phyloP scores from a whole-genome alignment of 2,888 invertebrate species.

The Zootermopsis nevadensis region DNA sequence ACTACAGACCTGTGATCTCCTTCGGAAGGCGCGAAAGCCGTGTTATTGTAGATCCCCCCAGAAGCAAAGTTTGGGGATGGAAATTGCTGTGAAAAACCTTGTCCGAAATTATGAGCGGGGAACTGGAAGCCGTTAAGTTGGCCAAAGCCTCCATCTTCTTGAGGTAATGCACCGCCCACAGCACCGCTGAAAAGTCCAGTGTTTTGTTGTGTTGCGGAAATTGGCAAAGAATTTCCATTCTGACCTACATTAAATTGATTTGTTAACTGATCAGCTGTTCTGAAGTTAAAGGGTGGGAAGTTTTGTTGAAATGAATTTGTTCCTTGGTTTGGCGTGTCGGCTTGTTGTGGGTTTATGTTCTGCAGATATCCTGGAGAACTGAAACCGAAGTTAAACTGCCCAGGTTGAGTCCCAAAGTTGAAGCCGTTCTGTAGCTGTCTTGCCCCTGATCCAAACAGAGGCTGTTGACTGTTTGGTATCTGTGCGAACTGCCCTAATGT shows the following conservation, averaged over 20 bases:
- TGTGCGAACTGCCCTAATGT: neutral
- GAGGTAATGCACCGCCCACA: neutral
- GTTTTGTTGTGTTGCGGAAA: neutral
- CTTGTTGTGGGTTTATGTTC: neutral
- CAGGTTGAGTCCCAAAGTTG: neutral
- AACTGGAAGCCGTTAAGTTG: constrained; percentile 21
- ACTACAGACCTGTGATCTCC: constrained; percentile 6
- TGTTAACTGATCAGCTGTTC: neutral
- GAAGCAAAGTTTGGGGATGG: neutral
- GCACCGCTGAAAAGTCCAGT: neutral
- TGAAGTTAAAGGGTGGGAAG: neutral
- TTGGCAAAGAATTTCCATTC: neutral
- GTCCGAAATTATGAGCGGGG: neutral
- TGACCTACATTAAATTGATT: neutral
- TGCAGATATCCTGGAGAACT: neutral
- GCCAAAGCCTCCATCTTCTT: neutral
- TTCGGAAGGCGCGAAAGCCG: neutral
- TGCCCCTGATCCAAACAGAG: neutral
- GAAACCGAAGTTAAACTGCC: constrained; percentile 7
- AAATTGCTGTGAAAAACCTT: neutral
- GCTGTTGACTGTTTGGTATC: neutral
- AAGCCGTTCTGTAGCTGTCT: neutral
- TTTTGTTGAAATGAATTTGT: neutral
- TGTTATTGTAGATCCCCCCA: neutral
- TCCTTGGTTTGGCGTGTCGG: neutral